Base-by-base conservation (phyloP, 2,888 invertebrate species). In the Polylopha cassiicola region DNA sequence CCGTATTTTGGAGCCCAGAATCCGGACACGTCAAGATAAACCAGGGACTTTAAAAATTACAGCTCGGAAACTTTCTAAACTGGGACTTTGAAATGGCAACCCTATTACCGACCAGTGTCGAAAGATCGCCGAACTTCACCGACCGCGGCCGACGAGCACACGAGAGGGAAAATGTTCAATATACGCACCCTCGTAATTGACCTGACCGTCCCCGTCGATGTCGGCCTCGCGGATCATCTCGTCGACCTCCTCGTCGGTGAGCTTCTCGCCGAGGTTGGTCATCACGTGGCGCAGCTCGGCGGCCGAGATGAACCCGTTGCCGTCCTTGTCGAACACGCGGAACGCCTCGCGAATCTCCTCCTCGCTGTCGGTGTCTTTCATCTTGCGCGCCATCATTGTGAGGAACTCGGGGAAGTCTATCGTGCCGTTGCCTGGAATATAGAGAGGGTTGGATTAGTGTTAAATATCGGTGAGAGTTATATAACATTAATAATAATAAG, bases 321-420 rank as follows among this genome's bases (percentile, higher is more conserved):
- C 98, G 88, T 99, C 98, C 89, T 98, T 98, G 89, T 99, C 98
- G 88, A 99, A 98, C 65, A 97, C 98, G 87, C 98, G 92, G 93
- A 98, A 95, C 61, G 98, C 98, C 87, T 99, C 98, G 84, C 98
- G 93, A 85, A 99, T 98, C 88, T 99, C 98, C 86, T 98, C 98
- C 90, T 98, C 98, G 81, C 97, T 95, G 88, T 99, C 99, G 57
- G 98, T 98, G 89, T 99, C 98, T 87, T 99, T 98, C 97, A 99
- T 98, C 91, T 99, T 99, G 75, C 98, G 92, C 71, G 99, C 99
- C 99, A 99, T 99, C 98, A 99, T 99, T 78, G 98, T 98, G 71
- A 99, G 91, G 90, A 99, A 99, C 88, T 99, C 99, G 65, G 98
- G 98, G 88, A 99, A 99, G 89, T 99, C 99, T 87, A 99, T 99